Conservation (phyloP, 1,140 invertebrate species). For the Dendrolimus punctatus region DNA sequence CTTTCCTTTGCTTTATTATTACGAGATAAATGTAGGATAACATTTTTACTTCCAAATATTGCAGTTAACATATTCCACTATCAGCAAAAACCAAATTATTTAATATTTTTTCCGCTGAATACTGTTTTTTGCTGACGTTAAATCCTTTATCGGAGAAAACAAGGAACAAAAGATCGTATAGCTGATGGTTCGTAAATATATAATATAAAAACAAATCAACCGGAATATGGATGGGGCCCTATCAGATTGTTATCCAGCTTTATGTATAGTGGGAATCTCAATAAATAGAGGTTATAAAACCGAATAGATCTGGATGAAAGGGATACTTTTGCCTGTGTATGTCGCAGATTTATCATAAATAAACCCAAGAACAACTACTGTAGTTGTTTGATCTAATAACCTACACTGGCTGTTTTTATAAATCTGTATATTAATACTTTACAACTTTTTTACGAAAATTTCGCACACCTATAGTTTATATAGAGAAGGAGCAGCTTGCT, state of each 20-base stretch:
- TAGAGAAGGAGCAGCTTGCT: too few relatives aligned
- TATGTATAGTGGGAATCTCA: conserved; percentile 31
- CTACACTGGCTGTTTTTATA: too few relatives aligned
- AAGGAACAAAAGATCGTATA: conserved; percentile 24
- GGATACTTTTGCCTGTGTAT: conserved; percentile 14
- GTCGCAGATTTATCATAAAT: conserved; percentile 12
- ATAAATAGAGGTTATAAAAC: conserved; percentile 33
- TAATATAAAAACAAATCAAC: conserved; percentile 49
- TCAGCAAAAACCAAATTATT: too few relatives aligned
- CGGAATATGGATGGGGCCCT: conserved; percentile 43
- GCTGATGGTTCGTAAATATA: conserved; percentile 49
- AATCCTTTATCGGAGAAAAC: conserved; percentile 33
- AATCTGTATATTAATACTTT: too few relatives aligned
- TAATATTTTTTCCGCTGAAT: too few relatives aligned
- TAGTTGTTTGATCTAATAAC: too few relatives aligned
- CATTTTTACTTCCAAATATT: too few relatives aligned
- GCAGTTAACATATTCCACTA: too few relatives aligned
- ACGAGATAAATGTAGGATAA: too few relatives aligned
- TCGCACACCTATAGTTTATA: too few relatives aligned
- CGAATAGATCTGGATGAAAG: conserved; percentile 22
- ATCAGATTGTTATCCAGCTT: conserved; percentile 45
- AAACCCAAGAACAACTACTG: conserved; percentile 15
- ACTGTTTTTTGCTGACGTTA: conserved; percentile 11
- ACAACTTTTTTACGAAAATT: too few relatives aligned
- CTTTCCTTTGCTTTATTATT: too few relatives aligned